Evolutionary conservation across 1,140 invertebrate species (phyloP), one percentile per base, ranked within the genome.

Genomic region (Diabrotica virgifera): DNA sequence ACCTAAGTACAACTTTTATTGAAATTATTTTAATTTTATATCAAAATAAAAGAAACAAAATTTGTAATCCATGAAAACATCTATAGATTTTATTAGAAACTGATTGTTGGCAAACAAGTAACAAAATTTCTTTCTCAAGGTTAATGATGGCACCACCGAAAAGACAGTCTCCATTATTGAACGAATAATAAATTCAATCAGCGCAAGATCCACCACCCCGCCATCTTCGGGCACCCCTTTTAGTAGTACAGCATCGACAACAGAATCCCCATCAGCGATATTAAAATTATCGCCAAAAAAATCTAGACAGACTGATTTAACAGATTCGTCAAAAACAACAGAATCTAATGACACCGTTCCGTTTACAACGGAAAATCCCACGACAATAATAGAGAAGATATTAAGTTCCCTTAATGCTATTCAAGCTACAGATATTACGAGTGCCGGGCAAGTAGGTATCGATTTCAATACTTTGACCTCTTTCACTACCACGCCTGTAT

Each of bases 371-470:
- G 77, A 77, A 70, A 77, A 75, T 73, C 76, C 76, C n/a, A 78
- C 77, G 8, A 78, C 77, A 8, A 72, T 79, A 51, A 79, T 79
- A 59, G 76, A 79, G 69, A 74, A 70, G 70, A 79, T 79, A 63
- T 65, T 78, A 52, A 76, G 69, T 70, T 78, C 76, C 52, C 63
- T 79, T 46, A 74, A 74, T 14, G 76, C 76, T 14, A 79, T 79
- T 53, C 76, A 77, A 68, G 74, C 73, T 38, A 72, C 67, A 38
- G 68, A 70, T 40, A 59, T 66, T 40, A 65, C 56, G 14, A 64
- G 65, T 59, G 66, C 65, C 36, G 56, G 52, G 36, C 69, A 74
- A 76, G 73, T 76, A 74, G 74, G 74, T 76, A 76, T 61, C 46
- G 70, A 71, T 65, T 71, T 73, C 66, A 73, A 71, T 63, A 71